Evolutionary conservation across 2,797 vertebrate genomes (phyloP).

Genomic region (Hephaestus fuliginosus): DNA sequence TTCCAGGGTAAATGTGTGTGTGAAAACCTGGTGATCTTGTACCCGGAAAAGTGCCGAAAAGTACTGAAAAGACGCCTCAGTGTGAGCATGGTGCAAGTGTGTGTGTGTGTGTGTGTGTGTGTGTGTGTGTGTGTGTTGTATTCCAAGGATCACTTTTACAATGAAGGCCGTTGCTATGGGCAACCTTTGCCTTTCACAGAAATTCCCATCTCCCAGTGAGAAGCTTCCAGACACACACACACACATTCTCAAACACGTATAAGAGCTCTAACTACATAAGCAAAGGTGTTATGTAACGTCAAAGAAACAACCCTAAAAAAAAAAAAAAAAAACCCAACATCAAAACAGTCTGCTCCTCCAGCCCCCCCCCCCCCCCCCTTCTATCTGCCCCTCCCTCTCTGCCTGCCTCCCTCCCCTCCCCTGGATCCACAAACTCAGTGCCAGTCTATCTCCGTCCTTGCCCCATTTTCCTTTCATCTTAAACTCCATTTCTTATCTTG

Average conservation of each 20-base stretch:
- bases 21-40: conserved; percentile 38
- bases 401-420: conserved; percentile 7
- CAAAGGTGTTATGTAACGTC: conserved; percentile 76
- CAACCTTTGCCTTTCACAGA: conserved; percentile 84
- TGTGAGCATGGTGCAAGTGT: conserved; percentile 31
- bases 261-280: conserved; percentile 60
- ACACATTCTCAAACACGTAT: conserved; percentile 29
- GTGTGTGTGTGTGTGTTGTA: conserved; percentile 54
- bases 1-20: conserved; percentile 10
- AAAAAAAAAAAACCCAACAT: conserved; percentile 61
- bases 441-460: conserved; percentile 61
- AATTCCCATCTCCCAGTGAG: conserved; percentile 79
- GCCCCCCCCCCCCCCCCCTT: not conserved
- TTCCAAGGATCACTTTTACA: conserved; percentile 78
- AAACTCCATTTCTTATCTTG: conserved; percentile 69
- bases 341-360: conserved; percentile 56
- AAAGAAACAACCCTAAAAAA: conserved; percentile 76
- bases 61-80: conserved; percentile 66
- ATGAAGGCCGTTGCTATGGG: conserved; percentile 86
- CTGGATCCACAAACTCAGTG: conserved; percentile 51
- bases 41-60: conserved; percentile 56
- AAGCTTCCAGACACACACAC: conserved; percentile 50
- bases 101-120: conserved; percentile 16
- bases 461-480: conserved; percentile 78
- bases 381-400: conserved; percentile 25